A percentile compares a stretch with the other conserved stretches of the same genome.
Evolutionary conservation across 1,140 invertebrate genomes (phyloP).

Genomic region (Harlomillsia oculata): DNA sequence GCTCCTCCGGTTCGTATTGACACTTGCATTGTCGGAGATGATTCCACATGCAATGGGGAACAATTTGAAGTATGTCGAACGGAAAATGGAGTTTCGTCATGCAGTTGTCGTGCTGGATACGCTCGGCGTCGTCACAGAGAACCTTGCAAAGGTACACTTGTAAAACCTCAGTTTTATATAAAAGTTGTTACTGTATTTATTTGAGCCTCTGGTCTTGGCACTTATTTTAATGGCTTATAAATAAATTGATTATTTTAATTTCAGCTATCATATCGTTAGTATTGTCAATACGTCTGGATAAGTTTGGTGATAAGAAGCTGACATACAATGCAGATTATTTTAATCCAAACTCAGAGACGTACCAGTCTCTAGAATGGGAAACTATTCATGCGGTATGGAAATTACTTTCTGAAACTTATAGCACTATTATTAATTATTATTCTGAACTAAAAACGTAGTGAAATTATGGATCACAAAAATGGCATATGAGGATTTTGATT

Average conservation of each 20-base stretch:
- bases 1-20: conserved; percentile 56
- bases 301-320: conserved; percentile 65
- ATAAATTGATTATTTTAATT: too few relatives aligned
- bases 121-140: conserved; percentile 64
- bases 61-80: conserved; percentile 80
- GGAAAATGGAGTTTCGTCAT: conserved; percentile 80
- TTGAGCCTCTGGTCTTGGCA: too few relatives aligned
- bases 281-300: conserved; percentile 68
- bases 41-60: conserved; percentile 76
- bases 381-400: conserved; percentile 66
- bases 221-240: too few relatives aligned
- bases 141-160: conserved; percentile 61
- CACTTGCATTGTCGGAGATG: conserved; percentile 86
- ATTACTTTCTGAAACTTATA: background rate
- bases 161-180: too few relatives aligned
- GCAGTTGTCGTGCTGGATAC: conserved; percentile 76
- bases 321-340: conserved; percentile 62
- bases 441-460: background rate
- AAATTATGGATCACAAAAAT: background rate
- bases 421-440: background rate
- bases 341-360: conserved; percentile 66
- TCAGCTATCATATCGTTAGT: conserved; percentile 61
- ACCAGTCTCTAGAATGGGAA: conserved; percentile 71
- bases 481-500: conserved; percentile 1
- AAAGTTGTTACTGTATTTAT: too few relatives aligned